These are phyloP conservation scores for Caretta caretta DNA, from an alignment of 2,113 vertebrate species.

Conservation along the genomic window DNA sequence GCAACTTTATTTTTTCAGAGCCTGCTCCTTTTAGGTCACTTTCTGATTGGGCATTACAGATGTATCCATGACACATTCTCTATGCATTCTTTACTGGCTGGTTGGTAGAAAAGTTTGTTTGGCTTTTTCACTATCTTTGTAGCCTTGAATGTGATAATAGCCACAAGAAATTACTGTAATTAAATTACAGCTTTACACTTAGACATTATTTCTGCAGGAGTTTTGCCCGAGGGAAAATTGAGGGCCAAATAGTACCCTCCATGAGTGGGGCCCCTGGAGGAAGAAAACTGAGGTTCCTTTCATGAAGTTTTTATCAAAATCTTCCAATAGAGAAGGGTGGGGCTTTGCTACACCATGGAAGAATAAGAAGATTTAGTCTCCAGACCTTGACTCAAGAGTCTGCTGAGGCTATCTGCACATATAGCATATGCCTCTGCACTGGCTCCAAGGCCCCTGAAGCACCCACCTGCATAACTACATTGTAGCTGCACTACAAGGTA, in stretches of 20 bases:
- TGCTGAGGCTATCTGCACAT: background rate
- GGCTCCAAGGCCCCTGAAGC: background rate
- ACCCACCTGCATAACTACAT: background rate
- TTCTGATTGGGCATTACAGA: conserved; percentile 74
- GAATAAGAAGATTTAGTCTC: background rate
- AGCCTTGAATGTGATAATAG: background rate
- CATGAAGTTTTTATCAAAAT: background rate
- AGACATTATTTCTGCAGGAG: background rate
- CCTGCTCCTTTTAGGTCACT: conserved; percentile 77
- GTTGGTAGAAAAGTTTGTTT: conserved; percentile 38
- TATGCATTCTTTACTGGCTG: background rate
- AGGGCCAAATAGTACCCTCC: background rate
- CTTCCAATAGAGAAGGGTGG: background rate
- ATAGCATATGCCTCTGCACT: background rate
- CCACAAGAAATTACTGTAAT: background rate
- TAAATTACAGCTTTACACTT: background rate
- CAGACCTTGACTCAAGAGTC: background rate
- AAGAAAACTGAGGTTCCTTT: background rate
- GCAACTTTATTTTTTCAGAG: conserved; percentile 75
- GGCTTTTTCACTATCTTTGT: background rate
- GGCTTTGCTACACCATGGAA: background rate
- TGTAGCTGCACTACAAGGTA: background rate
- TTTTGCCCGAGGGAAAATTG: background rate
- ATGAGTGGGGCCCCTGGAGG: background rate
- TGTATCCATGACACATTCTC: conserved; percentile 79